Conservation (phyloP, 2,888 invertebrate species). For the Andrena marginata region DNA sequence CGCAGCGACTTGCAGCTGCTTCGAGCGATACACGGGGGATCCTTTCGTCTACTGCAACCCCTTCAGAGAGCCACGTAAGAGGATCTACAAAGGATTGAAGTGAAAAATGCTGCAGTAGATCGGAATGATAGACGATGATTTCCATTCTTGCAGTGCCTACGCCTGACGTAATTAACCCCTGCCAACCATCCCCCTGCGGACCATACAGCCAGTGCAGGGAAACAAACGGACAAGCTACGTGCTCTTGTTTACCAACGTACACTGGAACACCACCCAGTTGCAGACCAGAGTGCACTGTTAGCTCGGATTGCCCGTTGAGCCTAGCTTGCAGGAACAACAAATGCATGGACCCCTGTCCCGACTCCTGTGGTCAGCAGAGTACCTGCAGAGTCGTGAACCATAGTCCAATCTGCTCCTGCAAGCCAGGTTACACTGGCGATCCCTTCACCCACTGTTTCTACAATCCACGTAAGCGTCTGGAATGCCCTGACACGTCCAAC, state of each 20-base stretch:
- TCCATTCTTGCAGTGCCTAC: slow-evolving; percentile 50
- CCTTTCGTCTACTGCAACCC: slow-evolving; percentile 88
- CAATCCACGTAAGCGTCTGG: slow-evolving; percentile 46
- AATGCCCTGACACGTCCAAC: neutral
- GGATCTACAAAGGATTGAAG: slow-evolving; percentile 72
- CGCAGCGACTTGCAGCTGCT: slow-evolving; percentile 85
- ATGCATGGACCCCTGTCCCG: slow-evolving; percentile 88
- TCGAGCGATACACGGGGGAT: slow-evolving; percentile 84
- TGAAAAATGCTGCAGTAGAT: neutral
- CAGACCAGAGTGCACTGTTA: slow-evolving; percentile 89
- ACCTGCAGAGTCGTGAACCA: slow-evolving; percentile 89
- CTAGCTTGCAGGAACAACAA: slow-evolving; percentile 90
- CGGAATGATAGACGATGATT: neutral
- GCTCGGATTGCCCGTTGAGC: slow-evolving; percentile 88
- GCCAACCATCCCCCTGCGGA: slow-evolving; percentile 89
- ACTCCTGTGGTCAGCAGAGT: slow-evolving; percentile 87
- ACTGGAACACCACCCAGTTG: slow-evolving; percentile 89
- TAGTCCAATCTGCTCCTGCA: slow-evolving; percentile 89
- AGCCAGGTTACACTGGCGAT: slow-evolving; percentile 87
- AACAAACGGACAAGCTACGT: slow-evolving; percentile 88
- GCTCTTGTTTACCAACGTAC: slow-evolving; percentile 88
- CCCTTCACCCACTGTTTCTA: slow-evolving; percentile 85
- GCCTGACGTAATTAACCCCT: slow-evolving; percentile 82
- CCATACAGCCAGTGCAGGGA: slow-evolving; percentile 89
- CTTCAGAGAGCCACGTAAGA: slow-evolving; percentile 89